phyloP scores from a whole-genome alignment of 2,888 invertebrate species.

The Zaprionus lineosus region DNA sequence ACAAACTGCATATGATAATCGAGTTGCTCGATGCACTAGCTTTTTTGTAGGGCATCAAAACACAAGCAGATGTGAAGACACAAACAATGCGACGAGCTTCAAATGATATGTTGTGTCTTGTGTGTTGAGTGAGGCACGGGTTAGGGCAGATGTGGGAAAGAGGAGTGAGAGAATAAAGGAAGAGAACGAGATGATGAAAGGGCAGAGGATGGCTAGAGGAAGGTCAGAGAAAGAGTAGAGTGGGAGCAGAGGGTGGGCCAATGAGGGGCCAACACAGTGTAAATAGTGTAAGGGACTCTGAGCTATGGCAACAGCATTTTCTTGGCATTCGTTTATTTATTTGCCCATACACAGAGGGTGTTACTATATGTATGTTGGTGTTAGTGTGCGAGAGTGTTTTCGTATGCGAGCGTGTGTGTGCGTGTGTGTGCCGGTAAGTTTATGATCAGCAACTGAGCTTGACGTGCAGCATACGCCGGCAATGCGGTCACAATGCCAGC shows the following conservation, averaged over 20 bases:
- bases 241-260: no score
- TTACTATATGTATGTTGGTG: background rate
- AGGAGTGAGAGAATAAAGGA: background rate
- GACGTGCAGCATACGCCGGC: conserved; percentile 65
- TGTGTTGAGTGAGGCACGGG: conserved; percentile 14
- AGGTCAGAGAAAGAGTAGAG: conserved; percentile 1
- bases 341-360: conserved; percentile 7
- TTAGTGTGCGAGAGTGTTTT: conserved; percentile 6
- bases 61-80: conserved; percentile 27
- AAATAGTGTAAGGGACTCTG: no score
- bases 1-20: background rate
- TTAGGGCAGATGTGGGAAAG: conserved; percentile 2
- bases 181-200: background rate
- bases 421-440: conserved; percentile 51
- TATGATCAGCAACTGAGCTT: conserved; percentile 70
- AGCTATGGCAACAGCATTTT: conserved; percentile 28
- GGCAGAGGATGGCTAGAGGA: background rate
- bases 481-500: conserved; percentile 57
- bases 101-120: conserved; percentile 67
- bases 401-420: conserved; percentile 24
- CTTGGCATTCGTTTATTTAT: conserved; percentile 39
- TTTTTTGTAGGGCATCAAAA: conserved; percentile 4
- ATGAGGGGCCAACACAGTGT: no score
- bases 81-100: conserved; percentile 25
- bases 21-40: background rate